Percentiles rank a stretch among this genome's conserved stretches.
Evolutionary conservation across 2,113 vertebrate species (phyloP).

Genomic region (Cheirogaleus medius): DNA sequence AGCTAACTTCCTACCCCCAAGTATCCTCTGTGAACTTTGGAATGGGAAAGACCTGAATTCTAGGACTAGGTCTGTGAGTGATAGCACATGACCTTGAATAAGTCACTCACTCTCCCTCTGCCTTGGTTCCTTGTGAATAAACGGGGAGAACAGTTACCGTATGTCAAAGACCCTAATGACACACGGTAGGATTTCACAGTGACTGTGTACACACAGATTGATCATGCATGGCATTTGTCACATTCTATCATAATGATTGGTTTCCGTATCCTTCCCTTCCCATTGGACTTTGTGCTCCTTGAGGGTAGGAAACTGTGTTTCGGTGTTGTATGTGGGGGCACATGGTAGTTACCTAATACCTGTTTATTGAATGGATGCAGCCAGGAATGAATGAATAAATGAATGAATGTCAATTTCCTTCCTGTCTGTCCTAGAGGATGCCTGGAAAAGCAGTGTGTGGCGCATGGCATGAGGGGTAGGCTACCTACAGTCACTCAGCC

Average conservation of each 20-base stretch:
- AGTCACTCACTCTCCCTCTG: neutral
- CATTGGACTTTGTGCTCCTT: neutral
- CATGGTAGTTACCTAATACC: neutral
- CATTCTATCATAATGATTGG: neutral
- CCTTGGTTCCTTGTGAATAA: neutral
- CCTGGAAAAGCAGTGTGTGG: neutral
- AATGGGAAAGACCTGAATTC: conserved; percentile 34
- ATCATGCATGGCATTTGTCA: neutral
- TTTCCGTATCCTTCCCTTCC: neutral
- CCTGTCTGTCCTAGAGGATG: neutral
- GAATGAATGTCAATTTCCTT: neutral
- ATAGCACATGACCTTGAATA: neutral
- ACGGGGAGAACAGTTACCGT: neutral
- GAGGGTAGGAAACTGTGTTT: neutral
- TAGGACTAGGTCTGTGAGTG: neutral
- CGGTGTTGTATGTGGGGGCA: neutral
- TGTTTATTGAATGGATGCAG: neutral
- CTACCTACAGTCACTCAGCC: neutral
- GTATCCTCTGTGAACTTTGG: neutral
- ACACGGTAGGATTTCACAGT: neutral
- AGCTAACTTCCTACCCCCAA: neutral
- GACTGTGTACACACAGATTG: neutral
- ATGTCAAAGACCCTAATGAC: neutral
- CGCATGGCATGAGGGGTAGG: neutral
- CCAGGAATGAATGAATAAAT: neutral